A percentile compares a stretch with the other conserved stretches of the same genome.
Conservation (phyloP, 2,797 vertebrate genomes). For the Strix occidentalis region DNA sequence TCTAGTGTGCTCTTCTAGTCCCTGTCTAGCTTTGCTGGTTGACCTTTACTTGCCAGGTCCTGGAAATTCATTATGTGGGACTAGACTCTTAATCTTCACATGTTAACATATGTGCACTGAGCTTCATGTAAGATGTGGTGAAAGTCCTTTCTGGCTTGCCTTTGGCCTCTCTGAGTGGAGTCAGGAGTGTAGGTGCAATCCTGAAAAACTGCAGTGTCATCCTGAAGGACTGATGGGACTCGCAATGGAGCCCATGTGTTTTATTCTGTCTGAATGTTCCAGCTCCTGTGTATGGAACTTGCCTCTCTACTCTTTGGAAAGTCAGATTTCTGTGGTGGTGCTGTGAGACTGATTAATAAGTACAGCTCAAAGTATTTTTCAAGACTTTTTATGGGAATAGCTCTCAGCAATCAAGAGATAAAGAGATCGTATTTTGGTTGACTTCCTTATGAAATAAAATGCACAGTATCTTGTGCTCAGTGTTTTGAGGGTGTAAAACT, state of each 20-base stretch:
- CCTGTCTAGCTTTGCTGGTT: neutral
- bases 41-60: neutral
- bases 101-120: fast-evolving
- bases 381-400: neutral
- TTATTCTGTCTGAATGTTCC: neutral
- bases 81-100: neutral
- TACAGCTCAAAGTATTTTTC: neutral
- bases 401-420: neutral
- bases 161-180: neutral
- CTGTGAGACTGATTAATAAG: neutral
- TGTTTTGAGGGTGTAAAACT: neutral
- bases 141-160: neutral
- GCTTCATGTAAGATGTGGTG: fast-evolving
- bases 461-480: neutral
- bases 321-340: neutral
- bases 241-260: neutral
- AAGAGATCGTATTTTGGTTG: neutral
- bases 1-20: fast-evolving
- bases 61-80: neutral
- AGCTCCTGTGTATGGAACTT: neutral
- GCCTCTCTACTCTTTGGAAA: neutral
- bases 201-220: neutral
- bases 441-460: constrained; percentile 15
- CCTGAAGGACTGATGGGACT: neutral
- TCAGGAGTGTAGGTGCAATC: neutral